phyloP scores from a whole-genome alignment of 2,797 vertebrate species.

The Ctenosaura bakeri region DNA sequence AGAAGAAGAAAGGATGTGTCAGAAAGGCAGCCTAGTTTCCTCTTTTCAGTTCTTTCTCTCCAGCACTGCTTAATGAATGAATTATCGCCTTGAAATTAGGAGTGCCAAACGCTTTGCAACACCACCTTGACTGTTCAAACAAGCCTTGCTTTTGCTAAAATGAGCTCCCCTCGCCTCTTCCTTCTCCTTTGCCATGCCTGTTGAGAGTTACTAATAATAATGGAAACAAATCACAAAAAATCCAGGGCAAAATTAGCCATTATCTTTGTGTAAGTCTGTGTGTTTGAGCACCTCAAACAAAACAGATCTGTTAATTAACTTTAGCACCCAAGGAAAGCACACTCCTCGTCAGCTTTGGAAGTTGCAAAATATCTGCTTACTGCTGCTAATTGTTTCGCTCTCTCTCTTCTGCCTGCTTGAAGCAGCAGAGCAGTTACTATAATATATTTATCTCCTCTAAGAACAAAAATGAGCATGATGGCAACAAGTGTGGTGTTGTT shows the following conservation, averaged over 20 bases:
- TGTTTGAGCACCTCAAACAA: not conserved
- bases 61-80: conserved; percentile 13
- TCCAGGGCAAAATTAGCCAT: not conserved
- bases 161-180: not conserved
- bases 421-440: not conserved
- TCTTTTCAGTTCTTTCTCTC: not conserved
- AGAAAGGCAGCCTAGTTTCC: not conserved
- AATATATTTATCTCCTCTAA: too few species aligned
- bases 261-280: not conserved
- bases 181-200: not conserved
- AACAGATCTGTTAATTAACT: not conserved
- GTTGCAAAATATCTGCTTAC: not conserved
- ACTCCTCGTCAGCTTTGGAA: not conserved
- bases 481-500: too few species aligned
- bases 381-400: not conserved
- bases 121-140: conserved; percentile 15
- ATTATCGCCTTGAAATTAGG: conserved; percentile 56
- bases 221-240: not conserved
- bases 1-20: not conserved
- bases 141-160: not conserved
- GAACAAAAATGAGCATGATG: too few species aligned
- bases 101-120: conserved; percentile 19
- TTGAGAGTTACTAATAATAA: conserved; percentile 3
- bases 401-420: not conserved
- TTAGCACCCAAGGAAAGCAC: not conserved